phyloP scores from a whole-genome alignment of 2,797 vertebrate species.

The Manis javanica region DNA sequence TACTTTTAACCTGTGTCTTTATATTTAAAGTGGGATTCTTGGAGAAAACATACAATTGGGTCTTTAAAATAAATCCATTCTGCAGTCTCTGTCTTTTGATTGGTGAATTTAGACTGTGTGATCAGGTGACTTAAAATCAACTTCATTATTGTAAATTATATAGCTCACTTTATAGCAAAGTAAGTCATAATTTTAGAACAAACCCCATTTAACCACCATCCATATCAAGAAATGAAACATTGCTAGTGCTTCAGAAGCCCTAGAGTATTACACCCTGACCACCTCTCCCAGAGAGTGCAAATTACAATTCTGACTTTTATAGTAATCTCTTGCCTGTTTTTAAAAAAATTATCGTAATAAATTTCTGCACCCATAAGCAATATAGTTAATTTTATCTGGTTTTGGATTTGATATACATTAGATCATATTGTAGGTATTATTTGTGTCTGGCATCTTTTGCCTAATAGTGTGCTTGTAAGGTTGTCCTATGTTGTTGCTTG shows the following conservation, averaged over 20 bases:
- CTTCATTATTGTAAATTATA: background rate
- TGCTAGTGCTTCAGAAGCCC: background rate
- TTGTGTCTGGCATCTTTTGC: background rate
- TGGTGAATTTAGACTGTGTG: background rate
- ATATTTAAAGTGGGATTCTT: background rate
- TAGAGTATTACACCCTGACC: background rate
- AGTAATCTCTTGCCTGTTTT: background rate
- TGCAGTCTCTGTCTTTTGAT: background rate
- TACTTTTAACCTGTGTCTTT: background rate
- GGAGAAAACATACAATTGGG: background rate
- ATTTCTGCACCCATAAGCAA: background rate
- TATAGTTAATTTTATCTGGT: background rate
- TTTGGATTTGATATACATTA: background rate
- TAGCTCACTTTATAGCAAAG: background rate
- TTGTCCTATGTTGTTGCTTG: background rate
- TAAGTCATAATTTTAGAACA: background rate
- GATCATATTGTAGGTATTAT: background rate
- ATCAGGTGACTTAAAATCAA: background rate
- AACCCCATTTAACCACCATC: background rate
- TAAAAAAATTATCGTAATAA: background rate
- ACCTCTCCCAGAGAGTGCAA: rapidly evolving
- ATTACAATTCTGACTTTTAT: background rate
- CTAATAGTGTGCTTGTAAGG: background rate
- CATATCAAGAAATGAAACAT: background rate
- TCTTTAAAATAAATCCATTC: background rate